Conservation (phyloP, 2,888 invertebrate species). For the Lasioglossum pauxillum region DNA sequence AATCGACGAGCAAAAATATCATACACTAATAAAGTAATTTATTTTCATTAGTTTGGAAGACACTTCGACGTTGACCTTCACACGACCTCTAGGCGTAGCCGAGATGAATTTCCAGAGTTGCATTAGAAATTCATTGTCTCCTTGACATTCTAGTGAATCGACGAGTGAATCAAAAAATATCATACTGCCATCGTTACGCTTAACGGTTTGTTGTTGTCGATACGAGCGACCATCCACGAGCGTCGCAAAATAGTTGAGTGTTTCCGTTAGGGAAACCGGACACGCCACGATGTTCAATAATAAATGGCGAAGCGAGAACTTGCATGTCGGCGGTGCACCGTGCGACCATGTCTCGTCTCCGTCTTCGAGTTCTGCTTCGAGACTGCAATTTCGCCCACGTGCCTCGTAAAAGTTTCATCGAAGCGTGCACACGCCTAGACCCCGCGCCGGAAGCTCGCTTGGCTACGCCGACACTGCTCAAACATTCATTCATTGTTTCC, state of each 20-base stretch:
- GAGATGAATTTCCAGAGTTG: background rate
- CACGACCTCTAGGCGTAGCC: no score
- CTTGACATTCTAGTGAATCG: background rate
- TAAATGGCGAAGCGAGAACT: slow-evolving; percentile 36
- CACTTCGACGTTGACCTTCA: no score
- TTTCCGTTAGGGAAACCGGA: slow-evolving; percentile 8
- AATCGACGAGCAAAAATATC: no score
- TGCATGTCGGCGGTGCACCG: slow-evolving; percentile 41
- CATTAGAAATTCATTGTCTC: background rate
- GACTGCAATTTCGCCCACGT: slow-evolving; percentile 63
- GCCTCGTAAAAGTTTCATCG: slow-evolving; percentile 67
- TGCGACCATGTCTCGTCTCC: slow-evolving; percentile 42
- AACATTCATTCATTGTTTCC: slow-evolving; percentile 68
- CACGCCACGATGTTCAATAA: slow-evolving; percentile 58
- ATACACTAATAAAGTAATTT: no score
- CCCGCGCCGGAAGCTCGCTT: slow-evolving; percentile 21
- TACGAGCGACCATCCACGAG: background rate
- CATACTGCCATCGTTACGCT: background rate
- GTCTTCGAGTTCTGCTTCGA: background rate
- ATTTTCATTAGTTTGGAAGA: no score
- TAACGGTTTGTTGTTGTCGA: background rate
- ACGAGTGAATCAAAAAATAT: background rate
- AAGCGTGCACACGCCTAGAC: slow-evolving; percentile 36
- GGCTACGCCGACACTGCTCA: slow-evolving; percentile 39
- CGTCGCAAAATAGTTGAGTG: background rate